Conservation (phyloP, 2,113 vertebrate genomes). For the Zingel zingel region DNA sequence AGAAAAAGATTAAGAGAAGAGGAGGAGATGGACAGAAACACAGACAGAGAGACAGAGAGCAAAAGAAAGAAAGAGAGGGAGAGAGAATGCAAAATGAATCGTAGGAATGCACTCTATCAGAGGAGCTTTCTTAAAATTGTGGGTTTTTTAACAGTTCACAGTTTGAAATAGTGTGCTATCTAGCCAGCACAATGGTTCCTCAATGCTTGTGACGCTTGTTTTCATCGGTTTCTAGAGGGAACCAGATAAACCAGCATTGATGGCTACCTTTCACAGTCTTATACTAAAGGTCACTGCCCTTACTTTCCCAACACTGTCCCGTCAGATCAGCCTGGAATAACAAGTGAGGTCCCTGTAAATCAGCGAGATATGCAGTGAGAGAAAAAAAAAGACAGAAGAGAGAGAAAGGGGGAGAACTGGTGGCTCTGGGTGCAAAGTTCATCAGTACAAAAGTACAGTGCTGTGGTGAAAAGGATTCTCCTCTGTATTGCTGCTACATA, state of each 20-base stretch:
- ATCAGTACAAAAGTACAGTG: slow-evolving; percentile 85
- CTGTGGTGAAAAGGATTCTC: slow-evolving; percentile 82
- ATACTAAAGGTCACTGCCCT: slow-evolving; percentile 30
- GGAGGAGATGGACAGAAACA: slow-evolving; percentile 41
- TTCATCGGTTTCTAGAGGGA: slow-evolving; percentile 25
- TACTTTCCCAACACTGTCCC: slow-evolving; percentile 43
- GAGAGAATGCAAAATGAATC: slow-evolving; percentile 42
- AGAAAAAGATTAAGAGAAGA: slow-evolving; percentile 17
- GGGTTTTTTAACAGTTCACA: slow-evolving; percentile 74
- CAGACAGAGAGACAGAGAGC: neutral
- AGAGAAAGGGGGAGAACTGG: slow-evolving; percentile 79
- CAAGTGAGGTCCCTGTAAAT: slow-evolving; percentile 76
- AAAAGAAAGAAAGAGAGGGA: slow-evolving; percentile 10
- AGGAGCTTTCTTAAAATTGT: slow-evolving; percentile 65
- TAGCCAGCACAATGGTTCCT: slow-evolving; percentile 44
- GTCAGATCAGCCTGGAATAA: slow-evolving; percentile 60
- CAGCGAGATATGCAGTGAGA: slow-evolving; percentile 63
- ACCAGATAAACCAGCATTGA: slow-evolving; percentile 47
- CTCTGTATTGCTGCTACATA: slow-evolving; percentile 87
- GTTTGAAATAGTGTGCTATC: slow-evolving; percentile 74
- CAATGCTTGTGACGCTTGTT: slow-evolving; percentile 22
- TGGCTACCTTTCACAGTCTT: slow-evolving; percentile 68
- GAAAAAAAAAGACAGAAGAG: slow-evolving; percentile 32
- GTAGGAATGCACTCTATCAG: slow-evolving; percentile 56
- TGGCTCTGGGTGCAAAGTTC: slow-evolving; percentile 84